Evolutionary conservation across 2,113 vertebrate genomes (phyloP), one percentile per base, ranked within the genome.

Genomic region (Origma solitaria): DNA sequence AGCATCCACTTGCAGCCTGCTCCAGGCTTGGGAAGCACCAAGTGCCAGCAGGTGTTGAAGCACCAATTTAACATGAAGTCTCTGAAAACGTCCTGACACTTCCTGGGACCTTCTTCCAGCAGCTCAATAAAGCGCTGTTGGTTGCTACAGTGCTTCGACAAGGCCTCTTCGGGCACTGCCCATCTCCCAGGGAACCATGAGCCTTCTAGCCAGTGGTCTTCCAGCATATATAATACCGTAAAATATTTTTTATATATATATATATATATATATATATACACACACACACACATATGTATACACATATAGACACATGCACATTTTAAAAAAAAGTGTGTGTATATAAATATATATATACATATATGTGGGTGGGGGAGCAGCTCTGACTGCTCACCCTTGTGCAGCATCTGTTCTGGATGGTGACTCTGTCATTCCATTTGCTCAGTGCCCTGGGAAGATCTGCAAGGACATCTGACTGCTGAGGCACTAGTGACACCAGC

Each of bases 321-420:
- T n/a, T n/a, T n/a, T n/a, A n/a, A n/a, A n/a, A n/a, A n/a, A n/a
- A n/a, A n/a, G n/a, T 40, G 38, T 40, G 38, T 40, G 38, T 40
- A 40, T 40, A 40, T 40, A 40, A 10, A 40, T 40, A 40, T 40
- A 40, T 40, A 40, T 40, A 40, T 40, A 40, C 13, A 40, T 40
- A 40, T 40, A 42, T 24, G 45, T 1, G 1, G 17, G 15, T 35
- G 30, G 25, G 33, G 68, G 79, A 49, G 49, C 11, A 68, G 24
- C 21, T 23, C 31, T 13, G 54, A 70, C 15, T 30, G 20, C 27
- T 66, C 56, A 62, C 16, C 30, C 58, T 53, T 14, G 0, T 16
- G 27, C 35, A 61, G 2, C 13, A 13, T 66, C 24, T 2, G 0
- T 58, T 79, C 54, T 49, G 49, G 24, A 60, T 1, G 1, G 24